phyloP scores from a whole-genome alignment of 2,113 vertebrate species.

The Antechinus stuartii region DNA sequence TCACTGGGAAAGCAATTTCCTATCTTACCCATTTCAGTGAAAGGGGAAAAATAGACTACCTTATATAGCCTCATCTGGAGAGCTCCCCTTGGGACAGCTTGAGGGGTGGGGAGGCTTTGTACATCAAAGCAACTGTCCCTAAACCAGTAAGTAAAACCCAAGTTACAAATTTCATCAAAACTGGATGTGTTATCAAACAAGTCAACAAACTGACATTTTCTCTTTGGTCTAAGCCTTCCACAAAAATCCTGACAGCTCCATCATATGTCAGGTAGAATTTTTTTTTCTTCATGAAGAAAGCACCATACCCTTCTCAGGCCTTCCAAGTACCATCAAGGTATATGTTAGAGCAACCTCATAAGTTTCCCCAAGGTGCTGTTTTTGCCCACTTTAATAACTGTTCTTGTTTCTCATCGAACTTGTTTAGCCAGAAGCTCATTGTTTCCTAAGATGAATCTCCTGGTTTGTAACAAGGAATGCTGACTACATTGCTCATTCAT shows the following conservation, averaged over 20 bases:
- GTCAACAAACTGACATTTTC: not conserved
- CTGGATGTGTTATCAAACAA: not conserved
- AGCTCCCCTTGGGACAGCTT: not conserved
- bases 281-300: conserved; percentile 4
- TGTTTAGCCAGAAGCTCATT: conserved; percentile 24
- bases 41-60: conserved; percentile 44
- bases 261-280: not conserved
- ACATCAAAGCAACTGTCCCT: conserved; percentile 47
- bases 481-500: not conserved
- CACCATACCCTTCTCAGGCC: no score
- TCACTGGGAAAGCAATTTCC: conserved; percentile 57
- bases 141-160: conserved; percentile 29
- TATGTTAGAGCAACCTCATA: not conserved
- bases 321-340: not conserved
- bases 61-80: not conserved
- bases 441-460: not conserved
- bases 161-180: conserved; percentile 35
- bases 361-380: not conserved
- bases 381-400: not conserved
- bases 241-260: conserved; percentile 27
- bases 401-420: not conserved
- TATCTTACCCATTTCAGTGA: conserved; percentile 28
- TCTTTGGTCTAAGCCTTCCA: not conserved
- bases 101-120: not conserved
- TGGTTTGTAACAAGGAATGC: not conserved